A percentile compares a stretch with the other conserved stretches of the same genome.
These are phyloP conservation scores for Ormyrus pomaceus DNA, from an alignment of 2,888 invertebrate species.

Conservation along the genomic window DNA sequence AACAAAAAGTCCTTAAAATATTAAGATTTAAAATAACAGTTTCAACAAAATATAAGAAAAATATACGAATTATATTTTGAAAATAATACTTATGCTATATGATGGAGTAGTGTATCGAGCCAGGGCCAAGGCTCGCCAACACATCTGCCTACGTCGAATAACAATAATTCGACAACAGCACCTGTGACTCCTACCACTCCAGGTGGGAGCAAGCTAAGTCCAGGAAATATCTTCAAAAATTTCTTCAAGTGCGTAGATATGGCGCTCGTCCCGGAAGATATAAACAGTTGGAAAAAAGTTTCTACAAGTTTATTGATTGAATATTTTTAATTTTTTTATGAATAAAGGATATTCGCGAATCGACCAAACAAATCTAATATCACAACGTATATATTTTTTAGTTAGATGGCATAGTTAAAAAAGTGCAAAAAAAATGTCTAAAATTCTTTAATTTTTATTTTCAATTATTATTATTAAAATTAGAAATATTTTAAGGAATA, in stretches of 20 bases:
- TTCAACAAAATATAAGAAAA: no score
- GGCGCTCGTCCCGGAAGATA: conserved; percentile 65
- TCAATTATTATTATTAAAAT: no score
- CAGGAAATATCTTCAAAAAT: conserved; percentile 95
- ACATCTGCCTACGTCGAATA: conserved; percentile 69
- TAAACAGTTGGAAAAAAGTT: conserved; percentile 56
- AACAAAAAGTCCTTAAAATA: no score
- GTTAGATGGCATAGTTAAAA: no score
- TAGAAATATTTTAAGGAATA: no score
- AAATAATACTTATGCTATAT: conserved; percentile 50
- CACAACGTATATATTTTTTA: no score
- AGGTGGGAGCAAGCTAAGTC: conserved; percentile 84
- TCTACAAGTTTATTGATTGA: neutral
- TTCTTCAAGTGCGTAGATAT: conserved; percentile 92
- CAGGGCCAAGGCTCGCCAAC: conserved; percentile 70
- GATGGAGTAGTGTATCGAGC: conserved; percentile 69
- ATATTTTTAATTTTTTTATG: no score
- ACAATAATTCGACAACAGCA: conserved; percentile 72
- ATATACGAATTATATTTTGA: neutral
- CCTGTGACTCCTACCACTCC: conserved; percentile 80
- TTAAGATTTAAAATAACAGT: no score
- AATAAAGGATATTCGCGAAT: no score
- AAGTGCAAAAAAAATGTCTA: no score
- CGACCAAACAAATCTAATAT: no score
- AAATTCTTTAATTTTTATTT: no score